Conservation (phyloP, 2,888 invertebrate genomes). For the Sericinus montela region DNA sequence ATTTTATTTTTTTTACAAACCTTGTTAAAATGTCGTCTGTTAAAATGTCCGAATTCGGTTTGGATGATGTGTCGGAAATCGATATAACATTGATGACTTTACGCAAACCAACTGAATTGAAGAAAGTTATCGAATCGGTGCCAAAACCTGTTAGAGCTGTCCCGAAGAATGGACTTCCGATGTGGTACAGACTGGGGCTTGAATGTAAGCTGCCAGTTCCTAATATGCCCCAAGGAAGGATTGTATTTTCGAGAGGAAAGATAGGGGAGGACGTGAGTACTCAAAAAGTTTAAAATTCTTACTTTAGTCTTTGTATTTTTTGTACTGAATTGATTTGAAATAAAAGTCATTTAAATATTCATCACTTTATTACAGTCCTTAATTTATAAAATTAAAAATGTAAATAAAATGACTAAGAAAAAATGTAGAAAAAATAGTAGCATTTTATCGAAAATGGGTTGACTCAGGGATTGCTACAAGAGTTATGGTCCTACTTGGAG, state of each 20-base stretch:
- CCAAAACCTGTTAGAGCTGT: conserved; percentile 66
- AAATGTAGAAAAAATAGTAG: no score
- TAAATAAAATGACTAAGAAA: no score
- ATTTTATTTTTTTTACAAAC: conserved; percentile 27
- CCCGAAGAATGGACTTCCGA: conserved; percentile 71
- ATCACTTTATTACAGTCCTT: no score
- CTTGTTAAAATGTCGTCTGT: conserved; percentile 36
- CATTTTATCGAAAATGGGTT: no score
- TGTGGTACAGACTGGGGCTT: conserved; percentile 73
- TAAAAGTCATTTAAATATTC: no score
- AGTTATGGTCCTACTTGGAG: no score
- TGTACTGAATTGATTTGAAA: no score
- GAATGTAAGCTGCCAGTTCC: conserved; percentile 76
- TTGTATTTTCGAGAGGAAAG: conserved; percentile 72
- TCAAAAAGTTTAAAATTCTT: background rate
- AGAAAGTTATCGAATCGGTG: conserved; percentile 66
- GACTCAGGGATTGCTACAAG: no score
- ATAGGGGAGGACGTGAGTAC: conserved; percentile 72
- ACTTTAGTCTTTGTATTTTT: no score
- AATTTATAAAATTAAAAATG: no score
- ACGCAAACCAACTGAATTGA: conserved; percentile 65
- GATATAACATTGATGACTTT: conserved; percentile 60
- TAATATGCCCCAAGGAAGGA: conserved; percentile 68
- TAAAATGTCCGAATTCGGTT: conserved; percentile 31
- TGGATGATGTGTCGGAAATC: conserved; percentile 47